Percentiles rank a stretch among this genome's conserved stretches.
phyloP scores from a whole-genome alignment of 2,797 vertebrate genomes.

The Triplophysa yarkandensis region DNA sequence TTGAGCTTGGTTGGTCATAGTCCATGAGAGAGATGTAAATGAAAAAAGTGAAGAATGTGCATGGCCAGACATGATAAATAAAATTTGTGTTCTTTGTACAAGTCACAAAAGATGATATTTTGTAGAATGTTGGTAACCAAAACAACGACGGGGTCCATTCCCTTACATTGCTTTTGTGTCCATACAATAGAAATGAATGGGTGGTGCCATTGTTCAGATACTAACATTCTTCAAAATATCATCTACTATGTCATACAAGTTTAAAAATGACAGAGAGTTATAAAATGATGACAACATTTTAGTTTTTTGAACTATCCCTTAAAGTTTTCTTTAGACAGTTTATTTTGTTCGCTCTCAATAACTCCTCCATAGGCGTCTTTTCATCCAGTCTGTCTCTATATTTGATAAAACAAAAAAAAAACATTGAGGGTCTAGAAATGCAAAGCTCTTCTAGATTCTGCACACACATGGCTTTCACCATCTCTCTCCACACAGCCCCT shows the following conservation, averaged over 20 bases:
- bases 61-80: background rate
- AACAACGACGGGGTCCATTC: too few relatives aligned
- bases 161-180: too few relatives aligned
- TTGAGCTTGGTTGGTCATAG: constrained; percentile 28
- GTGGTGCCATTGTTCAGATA: too few relatives aligned
- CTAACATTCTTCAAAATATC: too few relatives aligned
- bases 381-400: background rate
- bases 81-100: too few relatives aligned
- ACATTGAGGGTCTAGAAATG: constrained; percentile 20
- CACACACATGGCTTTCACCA: constrained; percentile 34
- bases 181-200: too few relatives aligned
- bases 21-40: constrained; percentile 37
- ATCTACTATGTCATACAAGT: too few relatives aligned
- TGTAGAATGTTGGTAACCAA: too few relatives aligned
- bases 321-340: background rate
- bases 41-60: background rate
- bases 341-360: constrained; percentile 13
- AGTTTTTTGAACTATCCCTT: too few relatives aligned
- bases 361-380: background rate
- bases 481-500: constrained; percentile 62
- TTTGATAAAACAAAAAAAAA: background rate
- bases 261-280: too few relatives aligned
- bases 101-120: too few relatives aligned
- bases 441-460: constrained; percentile 47
- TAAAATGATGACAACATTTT: too few relatives aligned